Evolutionary conservation across 2,888 invertebrate genomes (phyloP), one percentile per base, ranked within the genome.

Genomic region (Nineta flava): DNA sequence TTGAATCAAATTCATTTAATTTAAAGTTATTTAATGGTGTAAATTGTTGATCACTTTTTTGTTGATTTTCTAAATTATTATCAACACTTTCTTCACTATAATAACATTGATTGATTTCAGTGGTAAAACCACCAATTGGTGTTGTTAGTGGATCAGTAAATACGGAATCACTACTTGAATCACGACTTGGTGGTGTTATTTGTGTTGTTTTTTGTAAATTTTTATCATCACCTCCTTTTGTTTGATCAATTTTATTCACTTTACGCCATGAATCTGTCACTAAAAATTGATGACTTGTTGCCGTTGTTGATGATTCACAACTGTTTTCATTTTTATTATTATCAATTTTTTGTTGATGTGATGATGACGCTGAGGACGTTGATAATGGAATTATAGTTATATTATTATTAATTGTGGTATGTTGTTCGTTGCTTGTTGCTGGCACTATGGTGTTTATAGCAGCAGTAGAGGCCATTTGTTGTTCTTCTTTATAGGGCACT

Each of bases 101-200:
- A 63, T 76, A 75, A 62, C 75, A 76, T 12, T 38, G 32, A 70
- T 77, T 77, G 61, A 75, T 71, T 65, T 79, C 77, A 57, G 76
- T 72, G 12, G 66, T 64, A 59, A 68, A 68, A 55, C 74, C 77
- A 59, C 73, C 72, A 7, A 26, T 7, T 61, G 76, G 76, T 63
- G 67, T 67, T 41, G 75, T 73, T 57, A 76, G 70, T 57, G 83
- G 79, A 65, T 84, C 84, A 57, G 83, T 83, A 70, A 84, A 84
- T 65, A 83, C 77, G 61, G 84, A 83, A 60, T 79, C 78, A 53
- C 76, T 76, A 65, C 81, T 82, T 55, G 81, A 79, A 55, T 72
- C 75, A 61, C 70, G 72, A 60, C 71, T 75, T 57, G 72, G 73
- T 56, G 64, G 67, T 47, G 60, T 63, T 46, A 62, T 61, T 57